These are phyloP conservation scores for Biston stratarius DNA, from an alignment of 2,888 invertebrate species.

Conservation along the genomic window DNA sequence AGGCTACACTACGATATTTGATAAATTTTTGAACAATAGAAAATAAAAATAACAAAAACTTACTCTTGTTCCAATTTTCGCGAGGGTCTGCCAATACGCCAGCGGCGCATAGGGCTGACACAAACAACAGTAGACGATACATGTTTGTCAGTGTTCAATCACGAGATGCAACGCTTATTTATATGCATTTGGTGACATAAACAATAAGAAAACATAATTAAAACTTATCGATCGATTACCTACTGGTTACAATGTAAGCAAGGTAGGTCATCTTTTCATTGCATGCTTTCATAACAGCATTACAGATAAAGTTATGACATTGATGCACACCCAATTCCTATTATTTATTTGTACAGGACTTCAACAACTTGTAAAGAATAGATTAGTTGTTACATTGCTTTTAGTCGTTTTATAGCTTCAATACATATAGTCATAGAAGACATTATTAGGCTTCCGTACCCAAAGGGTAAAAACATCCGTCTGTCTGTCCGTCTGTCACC, in stretches of 20 bases:
- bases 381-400: too few relatives aligned
- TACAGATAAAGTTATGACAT: neutral
- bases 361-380: too few relatives aligned
- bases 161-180: constrained; percentile 17
- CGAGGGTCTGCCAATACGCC: constrained; percentile 58
- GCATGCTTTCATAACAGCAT: neutral
- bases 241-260: constrained; percentile 4
- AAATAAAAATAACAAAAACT: constrained; percentile 20
- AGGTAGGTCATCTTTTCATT: neutral
- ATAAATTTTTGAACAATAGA: neutral
- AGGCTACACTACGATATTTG: neutral
- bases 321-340: neutral
- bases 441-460: too few relatives aligned
- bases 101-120: constrained; percentile 57
- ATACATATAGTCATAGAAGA: too few relatives aligned
- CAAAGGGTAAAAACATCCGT: too few relatives aligned
- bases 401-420: too few relatives aligned
- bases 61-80: constrained; percentile 42
- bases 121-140: constrained; percentile 55
- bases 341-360: too few relatives aligned
- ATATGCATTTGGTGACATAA: constrained; percentile 28
- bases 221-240: neutral
- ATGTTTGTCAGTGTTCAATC: constrained; percentile 49
- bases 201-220: constrained; percentile 3
- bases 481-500: too few relatives aligned